phyloP scores from a whole-genome alignment of 2,113 vertebrate species.

The Nerophis lumbriciformis region DNA sequence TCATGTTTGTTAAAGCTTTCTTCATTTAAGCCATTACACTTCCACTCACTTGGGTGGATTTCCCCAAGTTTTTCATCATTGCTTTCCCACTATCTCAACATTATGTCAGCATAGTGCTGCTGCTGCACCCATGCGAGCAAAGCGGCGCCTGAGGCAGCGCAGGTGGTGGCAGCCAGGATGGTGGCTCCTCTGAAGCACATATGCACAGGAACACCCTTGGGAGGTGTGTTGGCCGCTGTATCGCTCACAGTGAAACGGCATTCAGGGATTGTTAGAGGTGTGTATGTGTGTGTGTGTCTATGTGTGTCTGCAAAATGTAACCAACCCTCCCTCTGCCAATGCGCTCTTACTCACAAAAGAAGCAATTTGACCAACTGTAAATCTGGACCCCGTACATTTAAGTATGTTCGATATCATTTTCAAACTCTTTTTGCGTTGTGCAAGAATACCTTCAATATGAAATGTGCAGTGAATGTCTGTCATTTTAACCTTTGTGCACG shows the following conservation, averaged over 20 bases:
- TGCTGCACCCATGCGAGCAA: conserved; percentile 24
- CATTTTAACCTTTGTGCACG: too few relatives aligned
- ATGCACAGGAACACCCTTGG: conserved; percentile 32
- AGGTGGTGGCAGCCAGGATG: conserved; percentile 57
- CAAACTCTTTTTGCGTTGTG: too few relatives aligned
- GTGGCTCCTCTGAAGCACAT: conserved; percentile 33
- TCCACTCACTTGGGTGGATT: not conserved
- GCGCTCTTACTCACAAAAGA: conserved; percentile 24
- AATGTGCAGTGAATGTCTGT: too few relatives aligned
- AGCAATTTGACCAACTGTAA: conserved; percentile 39
- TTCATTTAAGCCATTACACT: conserved; percentile 19
- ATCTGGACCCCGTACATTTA: too few relatives aligned
- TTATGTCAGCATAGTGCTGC: conserved; percentile 31
- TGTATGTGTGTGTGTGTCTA: conserved; percentile 13
- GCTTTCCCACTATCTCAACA: conserved; percentile 1
- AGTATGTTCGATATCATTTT: too few relatives aligned
- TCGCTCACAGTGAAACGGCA: conserved; percentile 37
- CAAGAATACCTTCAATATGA: too few relatives aligned
- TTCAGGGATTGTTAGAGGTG: conserved; percentile 28
- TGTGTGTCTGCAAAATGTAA: conserved; percentile 54
- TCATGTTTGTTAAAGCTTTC: conserved; percentile 20
- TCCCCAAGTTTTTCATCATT: not conserved
- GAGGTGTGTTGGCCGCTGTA: conserved; percentile 34
- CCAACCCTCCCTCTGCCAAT: conserved; percentile 27
- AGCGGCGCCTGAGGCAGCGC: conserved; percentile 44